A percentile compares a stretch with the other conserved stretches of the same genome.
Conservation (phyloP, 1,140 invertebrate genomes). For the Lepidostoma basale region DNA sequence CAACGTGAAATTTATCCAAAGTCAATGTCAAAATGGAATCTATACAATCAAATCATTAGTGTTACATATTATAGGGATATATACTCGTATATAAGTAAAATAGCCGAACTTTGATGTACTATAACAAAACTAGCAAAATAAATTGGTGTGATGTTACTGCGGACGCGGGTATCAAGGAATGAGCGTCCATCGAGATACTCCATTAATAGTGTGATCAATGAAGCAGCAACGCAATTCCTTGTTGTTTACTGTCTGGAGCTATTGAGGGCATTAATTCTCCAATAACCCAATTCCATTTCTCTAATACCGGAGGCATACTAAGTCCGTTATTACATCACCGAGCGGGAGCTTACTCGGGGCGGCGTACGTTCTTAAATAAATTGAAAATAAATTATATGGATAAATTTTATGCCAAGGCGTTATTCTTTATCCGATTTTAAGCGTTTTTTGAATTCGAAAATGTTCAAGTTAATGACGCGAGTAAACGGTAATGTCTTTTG, state of each 20-base stretch:
- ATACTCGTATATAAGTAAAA: no score
- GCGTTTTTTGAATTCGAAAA: not conserved
- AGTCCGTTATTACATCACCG: constrained; percentile 1
- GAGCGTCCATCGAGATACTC: not conserved
- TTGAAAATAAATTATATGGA: constrained; percentile 5
- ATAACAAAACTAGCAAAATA: no score
- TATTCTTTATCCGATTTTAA: not conserved
- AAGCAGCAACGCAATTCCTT: constrained; percentile 33
- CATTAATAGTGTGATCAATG: constrained; percentile 43
- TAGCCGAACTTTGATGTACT: no score
- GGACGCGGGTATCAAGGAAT: not conserved
- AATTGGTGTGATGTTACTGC: no score
- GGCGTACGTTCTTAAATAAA: constrained; percentile 2
- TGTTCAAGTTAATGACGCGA: no score
- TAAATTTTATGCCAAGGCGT: not conserved
- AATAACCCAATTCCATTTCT: constrained; percentile 31
- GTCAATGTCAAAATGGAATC: no score
- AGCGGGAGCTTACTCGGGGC: not conserved
- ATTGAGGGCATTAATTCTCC: constrained; percentile 40
- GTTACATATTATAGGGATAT: no score
- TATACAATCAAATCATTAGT: no score
- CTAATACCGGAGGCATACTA: not conserved
- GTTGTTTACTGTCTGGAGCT: constrained; percentile 41
- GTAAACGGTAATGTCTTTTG: no score
- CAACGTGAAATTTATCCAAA: no score